Percentiles rank a stretch among this genome's conserved stretches.
These are phyloP conservation scores for Drosophila multiciliata DNA, from an alignment of 2,888 invertebrate genomes.

Conservation along the genomic window DNA sequence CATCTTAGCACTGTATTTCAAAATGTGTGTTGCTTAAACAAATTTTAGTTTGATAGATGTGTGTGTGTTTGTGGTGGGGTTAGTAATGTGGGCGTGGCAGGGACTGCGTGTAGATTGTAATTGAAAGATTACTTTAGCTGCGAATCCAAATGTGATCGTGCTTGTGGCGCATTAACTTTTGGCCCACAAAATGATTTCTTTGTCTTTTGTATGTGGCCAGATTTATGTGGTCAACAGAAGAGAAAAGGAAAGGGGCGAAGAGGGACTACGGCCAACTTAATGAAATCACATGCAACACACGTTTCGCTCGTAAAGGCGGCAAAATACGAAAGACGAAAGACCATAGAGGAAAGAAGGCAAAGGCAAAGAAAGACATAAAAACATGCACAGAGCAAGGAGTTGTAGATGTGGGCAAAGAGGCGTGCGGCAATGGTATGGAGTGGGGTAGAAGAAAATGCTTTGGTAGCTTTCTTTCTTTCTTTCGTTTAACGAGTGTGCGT, in stretches of 20 bases:
- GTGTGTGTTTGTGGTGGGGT: too few species aligned
- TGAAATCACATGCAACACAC: conserved; percentile 79
- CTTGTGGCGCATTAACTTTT: conserved; percentile 69
- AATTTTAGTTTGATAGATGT: background rate
- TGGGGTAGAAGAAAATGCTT: conserved; percentile 13
- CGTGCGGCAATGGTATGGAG: background rate
- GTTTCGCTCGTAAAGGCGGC: conserved; percentile 61
- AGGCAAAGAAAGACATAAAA: conserved; percentile 6
- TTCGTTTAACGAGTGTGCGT: conserved; percentile 50
- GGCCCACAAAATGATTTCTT: conserved; percentile 56
- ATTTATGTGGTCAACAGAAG: conserved; percentile 57
- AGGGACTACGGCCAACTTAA: conserved; percentile 53
- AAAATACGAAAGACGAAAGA: conserved; percentile 42
- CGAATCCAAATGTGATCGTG: conserved; percentile 55
- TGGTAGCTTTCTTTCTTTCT: conserved; percentile 64
- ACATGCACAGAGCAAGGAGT: background rate
- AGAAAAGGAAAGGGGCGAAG: background rate
- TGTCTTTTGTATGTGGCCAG: conserved; percentile 30
- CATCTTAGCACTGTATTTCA: conserved; percentile 21
- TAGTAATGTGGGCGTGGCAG: background rate
- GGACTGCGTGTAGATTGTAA: conserved; percentile 56
- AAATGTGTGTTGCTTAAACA: conserved; percentile 6
- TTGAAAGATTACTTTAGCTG: conserved; percentile 52
- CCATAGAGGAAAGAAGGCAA: conserved; percentile 9
- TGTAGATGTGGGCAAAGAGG: background rate